Base-by-base conservation (phyloP, 2,888 invertebrate genomes). In the Zeuzera pyrina region DNA sequence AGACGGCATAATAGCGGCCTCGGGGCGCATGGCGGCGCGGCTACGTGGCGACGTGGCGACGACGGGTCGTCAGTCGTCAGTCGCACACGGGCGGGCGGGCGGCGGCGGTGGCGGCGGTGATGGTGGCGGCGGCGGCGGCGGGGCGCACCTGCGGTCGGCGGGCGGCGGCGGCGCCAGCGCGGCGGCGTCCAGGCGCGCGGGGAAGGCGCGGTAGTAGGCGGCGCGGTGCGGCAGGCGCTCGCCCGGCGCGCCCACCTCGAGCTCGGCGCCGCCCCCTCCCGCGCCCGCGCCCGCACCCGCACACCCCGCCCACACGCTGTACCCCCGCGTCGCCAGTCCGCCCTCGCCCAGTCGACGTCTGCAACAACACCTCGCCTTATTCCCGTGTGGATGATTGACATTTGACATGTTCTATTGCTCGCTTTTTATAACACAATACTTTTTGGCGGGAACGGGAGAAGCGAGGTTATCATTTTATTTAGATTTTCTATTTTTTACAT, bases 171-270 rank as follows among this genome's bases (percentile, higher is more conserved):
- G 70, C 23, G 72, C 64, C 13, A 84, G 69, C 30, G 81, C 79
- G 42, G 52, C 53, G 35, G 72, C 88, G 69, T 95, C 94, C 42
- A 98, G 86, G 24, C 92, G 71, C 26, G 97, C 97, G 30, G 97
- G 97, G 83, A 98, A 95, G 58, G 88, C 91, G 68, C 91, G 86
- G 84, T 89, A 88, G 74, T 89, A 89, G 14, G 90, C 88, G 41
- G 90, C 88, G 54, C 89, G 86, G 67, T 89, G 89, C 36, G 90
- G 88, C 57, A 93, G 85, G 29, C 95, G 87, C 72, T 93, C 91
- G 44, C 87, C 89, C 6, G 97, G 94, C 33, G 89, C 88, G 19
- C 91, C 89, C 41, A 93, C 93, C 63, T 95, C 92, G 49, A 93
- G 90, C 72, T 95, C 94, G 3, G 94, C 88, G 52, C 83, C 84